Conservation (phyloP, 1,140 invertebrate species). For the Radopholus similis region DNA sequence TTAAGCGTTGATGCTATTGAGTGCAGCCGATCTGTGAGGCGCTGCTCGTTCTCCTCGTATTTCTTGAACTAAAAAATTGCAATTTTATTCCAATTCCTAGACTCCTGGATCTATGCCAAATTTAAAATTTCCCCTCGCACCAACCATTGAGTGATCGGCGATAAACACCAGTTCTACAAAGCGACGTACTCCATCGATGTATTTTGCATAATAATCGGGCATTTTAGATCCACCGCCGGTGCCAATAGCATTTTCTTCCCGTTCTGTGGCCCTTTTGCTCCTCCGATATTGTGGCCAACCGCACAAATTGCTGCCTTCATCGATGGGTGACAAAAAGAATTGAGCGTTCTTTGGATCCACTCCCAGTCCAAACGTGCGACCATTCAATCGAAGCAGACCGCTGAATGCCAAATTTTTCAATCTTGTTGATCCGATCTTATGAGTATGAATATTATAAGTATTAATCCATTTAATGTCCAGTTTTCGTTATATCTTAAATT, state of each 20-base stretch:
- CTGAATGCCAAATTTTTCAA: neutral
- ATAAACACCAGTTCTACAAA: constrained; percentile 54
- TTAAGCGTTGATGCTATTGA: constrained; percentile 53
- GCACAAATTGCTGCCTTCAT: neutral
- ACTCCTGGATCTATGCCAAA: too few relatives aligned
- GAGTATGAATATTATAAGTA: neutral
- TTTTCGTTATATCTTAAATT: neutral
- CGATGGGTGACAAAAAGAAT: neutral
- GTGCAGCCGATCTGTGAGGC: constrained; percentile 48
- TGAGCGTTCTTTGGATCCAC: neutral
- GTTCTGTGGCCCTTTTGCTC: neutral
- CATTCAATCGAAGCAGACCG: neutral
- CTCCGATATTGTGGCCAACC: neutral
- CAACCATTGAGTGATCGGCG: constrained; percentile 57
- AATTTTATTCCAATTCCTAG: too few relatives aligned
- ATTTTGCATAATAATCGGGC: constrained; percentile 50
- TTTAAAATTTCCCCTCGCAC: neutral
- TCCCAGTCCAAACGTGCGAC: neutral
- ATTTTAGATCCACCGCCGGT: neutral
- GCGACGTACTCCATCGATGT: constrained; percentile 46
- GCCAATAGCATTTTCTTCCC: neutral
- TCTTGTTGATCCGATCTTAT: neutral
- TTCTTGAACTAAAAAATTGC: constrained; percentile 57
- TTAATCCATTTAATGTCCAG: neutral
- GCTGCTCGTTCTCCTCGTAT: constrained; percentile 50